A percentile compares a stretch with the other conserved stretches of the same genome.
Conservation (phyloP, 2,113 vertebrate species). For the Asarcornis scutulata region DNA sequence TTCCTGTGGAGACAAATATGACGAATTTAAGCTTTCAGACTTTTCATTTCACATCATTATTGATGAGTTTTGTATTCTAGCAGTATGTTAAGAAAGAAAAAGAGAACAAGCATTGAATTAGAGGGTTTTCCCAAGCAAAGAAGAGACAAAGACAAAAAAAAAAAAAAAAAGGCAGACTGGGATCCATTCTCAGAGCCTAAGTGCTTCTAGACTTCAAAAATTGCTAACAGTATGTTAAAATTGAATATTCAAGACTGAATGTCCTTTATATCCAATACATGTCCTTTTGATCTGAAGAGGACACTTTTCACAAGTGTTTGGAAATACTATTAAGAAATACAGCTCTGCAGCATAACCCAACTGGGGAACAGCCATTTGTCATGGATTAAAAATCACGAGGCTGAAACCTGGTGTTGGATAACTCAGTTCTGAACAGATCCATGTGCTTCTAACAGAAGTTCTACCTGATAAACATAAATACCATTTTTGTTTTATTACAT, state of each 20-base stretch:
- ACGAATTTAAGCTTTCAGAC: background rate
- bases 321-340: background rate
- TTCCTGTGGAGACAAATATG: conserved; percentile 78
- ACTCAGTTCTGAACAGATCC: background rate
- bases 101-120: background rate
- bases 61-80: background rate
- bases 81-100: background rate
- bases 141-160: background rate
- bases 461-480: background rate
- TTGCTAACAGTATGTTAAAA: background rate
- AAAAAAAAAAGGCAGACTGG: background rate
- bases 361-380: background rate
- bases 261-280: too few relatives aligned
- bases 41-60: background rate
- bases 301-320: background rate
- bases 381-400: background rate
- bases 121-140: background rate
- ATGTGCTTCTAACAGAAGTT: background rate
- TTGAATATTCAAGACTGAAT: background rate
- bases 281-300: background rate
- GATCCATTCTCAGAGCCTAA: background rate
- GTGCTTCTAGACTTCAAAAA: background rate
- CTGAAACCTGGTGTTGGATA: background rate
- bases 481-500: background rate
- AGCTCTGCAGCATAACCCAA: background rate